These are phyloP conservation scores for Beroe forskalii DNA, from an alignment of 37 sponge, comb jelly and placozoan species.

Conservation along the genomic window DNA sequence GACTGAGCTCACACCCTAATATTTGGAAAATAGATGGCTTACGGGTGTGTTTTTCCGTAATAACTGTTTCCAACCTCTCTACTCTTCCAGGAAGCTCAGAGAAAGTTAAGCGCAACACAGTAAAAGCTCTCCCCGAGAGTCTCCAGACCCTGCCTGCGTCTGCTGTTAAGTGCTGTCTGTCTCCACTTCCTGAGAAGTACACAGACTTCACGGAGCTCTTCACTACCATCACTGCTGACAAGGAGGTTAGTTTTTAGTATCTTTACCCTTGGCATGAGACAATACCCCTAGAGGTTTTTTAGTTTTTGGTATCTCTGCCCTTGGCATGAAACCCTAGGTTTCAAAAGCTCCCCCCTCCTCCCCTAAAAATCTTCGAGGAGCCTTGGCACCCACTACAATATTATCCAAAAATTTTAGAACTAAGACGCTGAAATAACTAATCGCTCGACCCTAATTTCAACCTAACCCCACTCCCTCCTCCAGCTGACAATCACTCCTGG, in stretches of 20 bases:
- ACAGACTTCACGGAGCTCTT: not conserved
- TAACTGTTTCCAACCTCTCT: not conserved
- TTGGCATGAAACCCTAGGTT: no score
- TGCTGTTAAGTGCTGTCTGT: conserved; percentile 19
- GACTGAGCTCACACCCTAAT: no score
- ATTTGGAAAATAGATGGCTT: no score
- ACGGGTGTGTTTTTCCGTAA: no score
- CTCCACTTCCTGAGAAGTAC: not conserved
- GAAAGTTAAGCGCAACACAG: not conserved
- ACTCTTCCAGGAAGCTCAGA: not conserved
- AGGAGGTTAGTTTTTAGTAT: conserved; percentile 1
- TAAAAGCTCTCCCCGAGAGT: not conserved
- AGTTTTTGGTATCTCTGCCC: no score
- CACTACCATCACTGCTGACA: not conserved
- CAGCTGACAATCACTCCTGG: not conserved
- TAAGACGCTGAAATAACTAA: not conserved
- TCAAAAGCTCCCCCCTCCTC: no score
- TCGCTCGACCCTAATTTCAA: not conserved
- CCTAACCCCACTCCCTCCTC: not conserved
- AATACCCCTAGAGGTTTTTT: no score
- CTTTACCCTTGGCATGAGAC: no score
- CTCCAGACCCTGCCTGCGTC: not conserved
- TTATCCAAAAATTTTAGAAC: not conserved
- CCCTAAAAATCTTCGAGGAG: no score
- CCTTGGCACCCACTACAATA: no score